Base-by-base conservation (phyloP, 2,113 vertebrate species). In the Ceratotherium simum region DNA sequence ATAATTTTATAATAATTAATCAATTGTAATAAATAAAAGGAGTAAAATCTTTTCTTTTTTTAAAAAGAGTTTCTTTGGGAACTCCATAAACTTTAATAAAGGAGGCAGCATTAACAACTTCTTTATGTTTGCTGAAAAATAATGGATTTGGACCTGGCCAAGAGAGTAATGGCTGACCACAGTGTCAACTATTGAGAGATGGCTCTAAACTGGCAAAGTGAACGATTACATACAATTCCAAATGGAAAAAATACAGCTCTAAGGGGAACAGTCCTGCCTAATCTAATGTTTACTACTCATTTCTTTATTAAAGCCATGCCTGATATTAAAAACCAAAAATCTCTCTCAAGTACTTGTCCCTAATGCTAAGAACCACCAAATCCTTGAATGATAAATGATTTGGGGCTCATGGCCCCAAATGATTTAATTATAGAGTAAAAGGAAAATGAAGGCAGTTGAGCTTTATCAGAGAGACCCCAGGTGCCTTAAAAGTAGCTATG, bases 41-140 rank as follows among this genome's bases (percentile, higher is more conserved):
- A 90, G 1, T 70, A 86, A 72, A 84, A 25, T 5, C 48, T 48
- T 48, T 10, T 9, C 80, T 93, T 84, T 94, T 91, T 93, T 60
- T 27, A 0, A 39, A 39, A 85, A 85, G 4, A 7, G 31, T 67
- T 95, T 95, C 36, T 94, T 90, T 87, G 51, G 42, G 83, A 83
- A 95, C 20, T 95, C 80, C 54, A 90, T 85, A 87, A 64, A 81
- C 36, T 85, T 96, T 70, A 97, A 96, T 75, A 95, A 91, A 84
- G 69, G n/a, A 70, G 42, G 67, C 56, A 91, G n/a, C 20, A 67
- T 96, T 96, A 82, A 42, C 64, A 86, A 1, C 80, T 92, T 92
- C 65, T 92, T 88, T 11, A 4, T 81, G 84, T 94, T 95, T 92
- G 25, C 29, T 97, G 58, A 83, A 98, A 98, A 98, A 96, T 81